Percentiles rank a stretch among this genome's conserved stretches.
Conservation (phyloP, 2,888 invertebrate species). For the Mythimna vitellina region DNA sequence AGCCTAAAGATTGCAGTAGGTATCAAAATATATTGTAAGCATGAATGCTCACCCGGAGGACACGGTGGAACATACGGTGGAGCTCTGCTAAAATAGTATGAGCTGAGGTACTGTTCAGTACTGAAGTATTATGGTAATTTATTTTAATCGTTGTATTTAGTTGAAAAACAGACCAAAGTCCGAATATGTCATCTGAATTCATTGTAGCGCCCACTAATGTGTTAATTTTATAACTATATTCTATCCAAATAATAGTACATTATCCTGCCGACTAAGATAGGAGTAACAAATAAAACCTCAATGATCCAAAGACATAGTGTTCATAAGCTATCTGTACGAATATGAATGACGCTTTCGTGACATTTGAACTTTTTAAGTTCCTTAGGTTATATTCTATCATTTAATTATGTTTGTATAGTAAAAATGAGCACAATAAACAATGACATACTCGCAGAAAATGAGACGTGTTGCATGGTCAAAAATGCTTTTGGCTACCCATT, state of each 20-base stretch:
- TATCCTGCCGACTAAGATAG: neutral
- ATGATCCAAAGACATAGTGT: neutral
- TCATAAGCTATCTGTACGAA: slow-evolving; percentile 1
- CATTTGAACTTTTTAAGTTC: neutral
- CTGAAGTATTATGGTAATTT: neutral
- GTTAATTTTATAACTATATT: neutral
- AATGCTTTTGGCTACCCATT: slow-evolving; percentile 56
- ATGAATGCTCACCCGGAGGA: neutral
- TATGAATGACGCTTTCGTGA: slow-evolving; percentile 8
- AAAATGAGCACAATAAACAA: slow-evolving; percentile 27
- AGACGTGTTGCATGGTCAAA: slow-evolving; percentile 29
- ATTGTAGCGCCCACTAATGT: neutral
- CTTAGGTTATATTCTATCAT: slow-evolving; percentile 13
- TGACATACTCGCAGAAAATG: slow-evolving; percentile 31
- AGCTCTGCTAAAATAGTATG: no score
- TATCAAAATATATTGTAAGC: neutral
- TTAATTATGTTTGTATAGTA: slow-evolving; percentile 25
- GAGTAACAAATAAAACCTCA: slow-evolving; percentile 18
- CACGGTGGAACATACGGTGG: no score
- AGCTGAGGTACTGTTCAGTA: neutral
- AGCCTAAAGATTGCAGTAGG: neutral
- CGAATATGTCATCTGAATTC: neutral
- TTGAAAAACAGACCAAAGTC: neutral
- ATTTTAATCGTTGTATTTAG: neutral
- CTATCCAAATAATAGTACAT: neutral